Base-by-base conservation (phyloP, 2,888 invertebrate genomes). In the Sericinus montela region DNA sequence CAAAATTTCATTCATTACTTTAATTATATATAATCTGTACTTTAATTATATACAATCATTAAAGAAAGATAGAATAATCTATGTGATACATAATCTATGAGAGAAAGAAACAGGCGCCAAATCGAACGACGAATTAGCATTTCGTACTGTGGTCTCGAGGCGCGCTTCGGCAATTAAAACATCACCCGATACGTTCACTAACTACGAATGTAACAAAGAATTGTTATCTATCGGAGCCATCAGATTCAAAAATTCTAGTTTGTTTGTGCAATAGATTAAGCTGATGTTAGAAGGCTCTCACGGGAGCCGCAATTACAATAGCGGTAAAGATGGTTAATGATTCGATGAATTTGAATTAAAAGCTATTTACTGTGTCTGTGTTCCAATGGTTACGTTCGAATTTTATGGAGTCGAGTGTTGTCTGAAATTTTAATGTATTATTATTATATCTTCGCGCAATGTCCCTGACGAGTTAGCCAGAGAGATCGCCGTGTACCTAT, bases 151-250 rank as follows among this genome's bases (percentile, higher is more conserved):
- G 51, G 46, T 52, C 53, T 38, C 45, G 51, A 45, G 51, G 52
- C 52, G 46, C 53, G 58, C 45, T 52, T 56, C 53, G 56, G 61
- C 61, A 68, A 67, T 68, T 68, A 67, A 60, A 62, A 59, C 53
- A 54, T 55, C 51, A 62, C 51, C 56, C 58, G 62, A 64, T 61
- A 56, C 58, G 53, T 60, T 58, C 57, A 55, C 58, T 56, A 55
- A 51, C 52, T 58, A 54, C 54, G 56, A 62, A 61, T 58, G 60
- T 61, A 65, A 68, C 68, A 64, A 65, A 60, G 61, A 62, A 56
- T 45, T 50, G 52, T 63, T 69, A 71, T 71, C 71, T 71, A 67
- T 69, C 49, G 60, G 58, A 65, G 62, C 62, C 71, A 71, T 69
- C 69, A 56, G 59, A 48, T 37, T 54, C 57, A 56, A 60, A n/a